Evolutionary conservation across 2,888 invertebrate species (phyloP), one percentile per base, ranked within the genome.

Genomic region (Metallyticus violacea): DNA sequence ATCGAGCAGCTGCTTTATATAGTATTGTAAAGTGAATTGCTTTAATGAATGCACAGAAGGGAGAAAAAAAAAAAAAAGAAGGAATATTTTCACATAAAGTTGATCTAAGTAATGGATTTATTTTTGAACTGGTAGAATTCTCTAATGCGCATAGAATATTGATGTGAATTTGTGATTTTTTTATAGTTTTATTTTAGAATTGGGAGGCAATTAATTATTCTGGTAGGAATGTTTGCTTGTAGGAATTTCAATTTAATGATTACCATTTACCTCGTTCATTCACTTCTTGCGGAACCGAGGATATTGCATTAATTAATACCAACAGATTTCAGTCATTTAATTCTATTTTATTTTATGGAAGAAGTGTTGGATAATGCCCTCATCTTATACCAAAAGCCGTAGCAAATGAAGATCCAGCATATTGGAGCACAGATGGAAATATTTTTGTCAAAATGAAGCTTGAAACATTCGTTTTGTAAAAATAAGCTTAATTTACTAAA

Each of bases 121-220:
- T 7, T 83, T 62, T 25, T 83, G 77, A 83, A 83, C 28, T 25
- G 77, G 22, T 83, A 77, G 40, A 77, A 77, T 83, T 77, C 40
- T 62, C 2, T 62, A 62, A 62, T 62, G 40, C 40, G 2, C 15
- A 83, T 83, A 77, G 77, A 83, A 83, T 83, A 83, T 83, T 83
- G 77, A 77, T 88, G 88, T 88, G 88, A 86, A 79, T 77, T 86
- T 79, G 30, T 84, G 27, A 86, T 85, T 83, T 89, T 89, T 89
- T 86, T 77, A 91, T 91, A n/a, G 89, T n/a, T n/a, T n/a, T n/a
- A n/a, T n/a, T 30, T 29, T 81, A 85, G 28, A 79, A 79, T 40
- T 80, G 29, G 81, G 40, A 27, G 26, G 79, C 28, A 86, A 83
- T 83, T 86, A 86, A 86, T 86, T 86, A 86, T 86, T 79, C 79